Evolutionary conservation across 2,888 invertebrate genomes (phyloP).

Genomic region (Dolichomitus sp.): DNA sequence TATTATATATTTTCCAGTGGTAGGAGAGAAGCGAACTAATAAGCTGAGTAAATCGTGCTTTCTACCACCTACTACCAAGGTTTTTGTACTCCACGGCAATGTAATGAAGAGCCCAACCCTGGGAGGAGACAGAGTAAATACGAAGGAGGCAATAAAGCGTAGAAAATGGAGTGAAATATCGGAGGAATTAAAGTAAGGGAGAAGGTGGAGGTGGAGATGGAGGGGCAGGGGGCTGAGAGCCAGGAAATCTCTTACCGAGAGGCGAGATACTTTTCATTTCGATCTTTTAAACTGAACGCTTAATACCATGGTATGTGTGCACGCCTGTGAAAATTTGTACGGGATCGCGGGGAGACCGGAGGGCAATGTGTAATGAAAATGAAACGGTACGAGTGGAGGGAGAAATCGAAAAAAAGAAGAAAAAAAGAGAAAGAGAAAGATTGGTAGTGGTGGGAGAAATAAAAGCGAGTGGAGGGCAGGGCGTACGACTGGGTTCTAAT

Average conservation of each 20-base stretch:
- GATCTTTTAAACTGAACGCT: slow-evolving; percentile 44
- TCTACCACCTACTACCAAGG: not conserved
- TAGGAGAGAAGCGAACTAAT: slow-evolving; percentile 54
- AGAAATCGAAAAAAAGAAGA: slow-evolving; percentile 18
- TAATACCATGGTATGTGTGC: slow-evolving; percentile 5
- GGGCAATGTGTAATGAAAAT: slow-evolving; percentile 56
- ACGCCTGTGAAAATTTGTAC: slow-evolving; percentile 33
- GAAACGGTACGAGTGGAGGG: slow-evolving; percentile 10
- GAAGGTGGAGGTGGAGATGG: not conserved
- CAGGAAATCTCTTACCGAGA: slow-evolving; percentile 29
- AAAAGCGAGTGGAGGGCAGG: slow-evolving; percentile 32
- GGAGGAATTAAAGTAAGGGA: not conserved
- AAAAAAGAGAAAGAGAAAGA: not conserved
- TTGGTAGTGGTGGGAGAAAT: slow-evolving; percentile 53
- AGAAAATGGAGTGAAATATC: slow-evolving; percentile 45
- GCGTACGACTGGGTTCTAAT: slow-evolving; percentile 62
- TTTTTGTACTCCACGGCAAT: slow-evolving; percentile 18
- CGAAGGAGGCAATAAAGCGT: slow-evolving; percentile 35
- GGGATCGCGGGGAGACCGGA: slow-evolving; percentile 21
- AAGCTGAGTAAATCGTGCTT: slow-evolving; percentile 53
- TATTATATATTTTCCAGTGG: slow-evolving; percentile 54
- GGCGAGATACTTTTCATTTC: slow-evolving; percentile 47
- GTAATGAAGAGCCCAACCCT: slow-evolving; percentile 43
- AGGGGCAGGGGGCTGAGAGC: not conserved
- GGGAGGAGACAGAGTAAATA: slow-evolving; percentile 8